A percentile compares a stretch with the other conserved stretches of the same genome.
Evolutionary conservation across 2,888 invertebrate species (phyloP).

Genomic region (Lydus trimaculatus): DNA sequence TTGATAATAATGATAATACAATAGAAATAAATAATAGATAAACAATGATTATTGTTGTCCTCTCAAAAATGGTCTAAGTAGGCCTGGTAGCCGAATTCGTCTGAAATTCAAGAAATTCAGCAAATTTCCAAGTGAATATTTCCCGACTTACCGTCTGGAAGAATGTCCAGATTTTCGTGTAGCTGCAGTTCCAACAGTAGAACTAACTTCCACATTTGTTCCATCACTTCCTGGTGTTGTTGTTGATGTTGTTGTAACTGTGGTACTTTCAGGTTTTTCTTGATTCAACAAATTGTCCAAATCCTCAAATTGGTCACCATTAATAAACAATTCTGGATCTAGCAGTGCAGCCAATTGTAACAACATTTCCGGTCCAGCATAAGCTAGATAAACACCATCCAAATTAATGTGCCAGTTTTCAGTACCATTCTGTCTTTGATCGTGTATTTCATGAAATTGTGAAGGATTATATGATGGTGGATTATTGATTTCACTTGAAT

Average conservation of each 20-base stretch:
- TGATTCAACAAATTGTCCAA: constrained; percentile 15
- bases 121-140: not conserved
- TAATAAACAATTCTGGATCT: constrained; percentile 48
- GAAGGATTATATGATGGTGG: constrained; percentile 28
- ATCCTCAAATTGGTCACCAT: constrained; percentile 36
- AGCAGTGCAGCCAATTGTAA: constrained; percentile 65
- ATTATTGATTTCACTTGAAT: not conserved
- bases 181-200: not conserved
- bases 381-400: constrained; percentile 72
- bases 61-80: constrained; percentile 31
- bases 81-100: constrained; percentile 33
- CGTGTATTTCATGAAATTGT: constrained; percentile 58
- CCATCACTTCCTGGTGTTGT: not conserved
- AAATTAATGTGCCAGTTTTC: constrained; percentile 77
- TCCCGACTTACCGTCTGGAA: not conserved
- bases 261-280: constrained; percentile 22
- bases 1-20: not conserved
- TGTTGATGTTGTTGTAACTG: constrained; percentile 6
- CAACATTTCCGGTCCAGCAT: constrained; percentile 70
- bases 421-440: constrained; percentile 80
- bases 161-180: not conserved
- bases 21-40: not conserved
- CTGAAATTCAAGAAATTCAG: constrained; percentile 25
- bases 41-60: constrained; percentile 13
- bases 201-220: constrained; percentile 9